Conservation (phyloP, 2,888 invertebrate genomes). For the Drosophila niveifrons region DNA sequence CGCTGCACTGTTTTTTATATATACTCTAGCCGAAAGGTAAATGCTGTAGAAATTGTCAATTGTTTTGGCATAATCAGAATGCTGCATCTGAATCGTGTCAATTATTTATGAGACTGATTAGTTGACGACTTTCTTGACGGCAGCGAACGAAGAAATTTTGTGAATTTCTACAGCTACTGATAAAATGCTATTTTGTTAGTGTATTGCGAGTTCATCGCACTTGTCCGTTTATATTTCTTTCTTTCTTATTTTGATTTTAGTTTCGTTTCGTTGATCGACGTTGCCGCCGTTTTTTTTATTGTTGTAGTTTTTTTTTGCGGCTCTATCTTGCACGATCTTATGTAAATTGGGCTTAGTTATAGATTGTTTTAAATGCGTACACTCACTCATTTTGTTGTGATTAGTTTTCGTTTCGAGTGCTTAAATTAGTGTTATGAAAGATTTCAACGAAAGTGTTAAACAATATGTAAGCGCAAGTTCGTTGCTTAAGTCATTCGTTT, state of each 20-base stretch:
- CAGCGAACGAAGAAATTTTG: neutral
- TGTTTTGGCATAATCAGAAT: neutral
- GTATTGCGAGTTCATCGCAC: slow-evolving; percentile 16
- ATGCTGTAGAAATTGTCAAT: slow-evolving; percentile 12
- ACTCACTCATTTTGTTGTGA: slow-evolving; percentile 37
- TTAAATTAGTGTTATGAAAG: slow-evolving; percentile 33
- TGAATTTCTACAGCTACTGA: neutral
- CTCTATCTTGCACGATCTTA: slow-evolving; percentile 42
- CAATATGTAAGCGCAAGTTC: slow-evolving; percentile 35
- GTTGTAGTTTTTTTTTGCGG: slow-evolving; percentile 23
- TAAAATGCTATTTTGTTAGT: slow-evolving; percentile 7
- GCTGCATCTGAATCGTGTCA: neutral
- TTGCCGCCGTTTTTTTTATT: slow-evolving; percentile 11
- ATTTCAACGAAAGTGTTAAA: slow-evolving; percentile 39
- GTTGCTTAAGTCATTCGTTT: slow-evolving; percentile 53
- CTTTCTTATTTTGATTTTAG: slow-evolving; percentile 30
- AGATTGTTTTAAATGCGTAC: slow-evolving; percentile 46
- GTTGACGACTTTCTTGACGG: neutral
- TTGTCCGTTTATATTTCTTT: neutral
- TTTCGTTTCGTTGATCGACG: slow-evolving; percentile 20
- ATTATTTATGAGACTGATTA: neutral
- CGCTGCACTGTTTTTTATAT: slow-evolving; percentile 60
- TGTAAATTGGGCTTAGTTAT: slow-evolving; percentile 50
- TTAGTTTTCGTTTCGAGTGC: slow-evolving; percentile 3
- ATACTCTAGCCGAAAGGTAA: slow-evolving; percentile 8